These are phyloP conservation scores for Rhombomys opimus DNA, from an alignment of 2,113 vertebrate genomes.

Conservation along the genomic window DNA sequence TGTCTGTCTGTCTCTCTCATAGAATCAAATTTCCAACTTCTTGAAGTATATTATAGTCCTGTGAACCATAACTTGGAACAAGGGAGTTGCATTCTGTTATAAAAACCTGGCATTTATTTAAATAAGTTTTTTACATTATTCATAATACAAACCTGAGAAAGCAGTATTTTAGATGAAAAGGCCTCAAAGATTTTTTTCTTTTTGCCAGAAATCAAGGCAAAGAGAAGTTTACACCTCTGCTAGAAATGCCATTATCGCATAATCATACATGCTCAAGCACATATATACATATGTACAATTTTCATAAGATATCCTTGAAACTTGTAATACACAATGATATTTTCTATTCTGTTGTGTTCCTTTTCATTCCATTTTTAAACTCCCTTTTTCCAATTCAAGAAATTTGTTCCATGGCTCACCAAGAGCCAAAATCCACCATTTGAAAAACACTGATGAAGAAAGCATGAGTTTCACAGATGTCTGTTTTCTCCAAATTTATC, in stretches of 20 bases:
- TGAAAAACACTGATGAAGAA: conserved; percentile 54
- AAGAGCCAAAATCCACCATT: conserved; percentile 39
- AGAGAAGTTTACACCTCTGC: conserved; percentile 19
- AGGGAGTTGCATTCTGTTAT: conserved; percentile 44
- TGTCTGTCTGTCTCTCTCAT: background rate
- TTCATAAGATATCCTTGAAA: background rate
- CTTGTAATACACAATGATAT: background rate
- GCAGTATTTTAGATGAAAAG: conserved; percentile 43
- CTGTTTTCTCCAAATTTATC: conserved; percentile 56
- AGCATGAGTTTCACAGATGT: background rate
- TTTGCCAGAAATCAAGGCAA: conserved; percentile 34
- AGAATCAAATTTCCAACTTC: conserved; percentile 49
- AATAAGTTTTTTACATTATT: conserved; percentile 66
- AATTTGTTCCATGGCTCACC: background rate
- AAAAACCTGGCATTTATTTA: conserved; percentile 70
- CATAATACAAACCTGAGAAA: conserved; percentile 65
- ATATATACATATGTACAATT: background rate
- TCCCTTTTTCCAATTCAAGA: background rate
- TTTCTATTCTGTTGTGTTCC: conserved; percentile 42
- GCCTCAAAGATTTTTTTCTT: background rate
- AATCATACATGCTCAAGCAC: background rate
- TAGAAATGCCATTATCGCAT: background rate
- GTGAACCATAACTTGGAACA: conserved; percentile 62
- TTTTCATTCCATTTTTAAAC: conserved; percentile 28
- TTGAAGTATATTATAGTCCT: conserved; percentile 29